Evolutionary conservation across 2,113 vertebrate genomes (phyloP).

Genomic region (Menura novaehollandiae): DNA sequence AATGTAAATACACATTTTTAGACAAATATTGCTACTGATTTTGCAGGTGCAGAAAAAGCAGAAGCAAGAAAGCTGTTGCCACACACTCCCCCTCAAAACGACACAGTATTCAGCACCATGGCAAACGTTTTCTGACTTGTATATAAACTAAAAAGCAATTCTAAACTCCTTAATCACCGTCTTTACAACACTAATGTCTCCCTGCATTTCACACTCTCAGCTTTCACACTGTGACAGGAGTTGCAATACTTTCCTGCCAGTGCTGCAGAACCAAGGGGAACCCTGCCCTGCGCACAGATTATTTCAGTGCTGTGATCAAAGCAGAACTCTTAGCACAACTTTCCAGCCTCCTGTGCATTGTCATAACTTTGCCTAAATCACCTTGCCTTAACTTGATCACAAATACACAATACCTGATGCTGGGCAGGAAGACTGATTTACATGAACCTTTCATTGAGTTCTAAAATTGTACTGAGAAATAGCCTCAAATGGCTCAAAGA

Average conservation of each 20-base stretch:
- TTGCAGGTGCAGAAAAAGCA: neutral
- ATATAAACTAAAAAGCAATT: neutral
- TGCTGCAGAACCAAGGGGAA: neutral
- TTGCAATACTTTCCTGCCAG: neutral
- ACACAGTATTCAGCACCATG: neutral
- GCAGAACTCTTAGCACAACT: accelerated
- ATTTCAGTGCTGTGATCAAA: neutral
- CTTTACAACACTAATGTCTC: neutral
- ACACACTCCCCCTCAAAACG: neutral
- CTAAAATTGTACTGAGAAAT: neutral
- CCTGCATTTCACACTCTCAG: neutral
- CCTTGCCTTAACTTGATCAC: neutral
- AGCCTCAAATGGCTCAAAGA: neutral
- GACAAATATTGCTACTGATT: neutral
- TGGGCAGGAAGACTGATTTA: neutral
- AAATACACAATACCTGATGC: neutral
- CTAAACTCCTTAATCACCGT: neutral
- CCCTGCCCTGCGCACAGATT: neutral
- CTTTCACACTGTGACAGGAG: neutral
- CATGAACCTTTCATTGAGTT: neutral
- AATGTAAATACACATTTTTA: neutral
- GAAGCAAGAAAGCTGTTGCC: neutral
- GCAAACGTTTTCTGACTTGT: neutral
- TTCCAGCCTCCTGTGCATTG: neutral
- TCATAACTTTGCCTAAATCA: neutral